These are phyloP conservation scores for Aptenodytes patagonicus DNA, from an alignment of 2,113 vertebrate genomes.

Conservation along the genomic window DNA sequence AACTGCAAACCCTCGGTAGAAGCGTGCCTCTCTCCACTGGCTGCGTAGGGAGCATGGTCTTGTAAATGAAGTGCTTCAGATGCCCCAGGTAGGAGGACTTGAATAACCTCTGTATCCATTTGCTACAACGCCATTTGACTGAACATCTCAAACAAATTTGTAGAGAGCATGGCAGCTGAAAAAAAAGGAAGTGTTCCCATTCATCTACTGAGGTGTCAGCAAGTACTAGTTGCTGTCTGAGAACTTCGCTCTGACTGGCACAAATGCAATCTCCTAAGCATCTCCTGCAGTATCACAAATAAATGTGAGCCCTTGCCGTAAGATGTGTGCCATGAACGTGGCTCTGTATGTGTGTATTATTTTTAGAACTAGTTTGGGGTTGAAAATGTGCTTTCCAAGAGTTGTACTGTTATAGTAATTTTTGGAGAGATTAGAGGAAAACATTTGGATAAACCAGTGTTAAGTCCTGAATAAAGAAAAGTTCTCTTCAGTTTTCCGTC, in stretches of 20 bases:
- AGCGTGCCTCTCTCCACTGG: fast-evolving
- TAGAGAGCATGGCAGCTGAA: fast-evolving
- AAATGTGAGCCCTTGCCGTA: not conserved
- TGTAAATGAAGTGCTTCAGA: not conserved
- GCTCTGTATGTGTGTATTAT: not conserved
- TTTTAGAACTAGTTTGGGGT: not conserved
- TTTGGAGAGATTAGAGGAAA: not conserved
- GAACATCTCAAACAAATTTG: not conserved
- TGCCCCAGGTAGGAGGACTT: not conserved
- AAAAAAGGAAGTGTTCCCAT: not conserved
- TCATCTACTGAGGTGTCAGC: not conserved
- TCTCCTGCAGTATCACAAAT: not conserved
- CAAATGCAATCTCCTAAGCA: not conserved
- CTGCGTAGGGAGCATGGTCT: fast-evolving
- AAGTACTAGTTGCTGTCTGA: not conserved
- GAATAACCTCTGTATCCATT: not conserved
- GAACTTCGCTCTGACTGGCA: not conserved
- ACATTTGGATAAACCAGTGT: not conserved
- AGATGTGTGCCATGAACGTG: fast-evolving
- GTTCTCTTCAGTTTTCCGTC: not conserved
- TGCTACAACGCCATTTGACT: not conserved
- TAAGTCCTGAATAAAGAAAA: not conserved
- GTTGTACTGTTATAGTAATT: not conserved
- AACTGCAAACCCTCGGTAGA: not conserved
- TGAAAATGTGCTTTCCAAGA: not conserved